phyloP scores from a whole-genome alignment of 2,113 vertebrate species.

The Danio rerio region DNA sequence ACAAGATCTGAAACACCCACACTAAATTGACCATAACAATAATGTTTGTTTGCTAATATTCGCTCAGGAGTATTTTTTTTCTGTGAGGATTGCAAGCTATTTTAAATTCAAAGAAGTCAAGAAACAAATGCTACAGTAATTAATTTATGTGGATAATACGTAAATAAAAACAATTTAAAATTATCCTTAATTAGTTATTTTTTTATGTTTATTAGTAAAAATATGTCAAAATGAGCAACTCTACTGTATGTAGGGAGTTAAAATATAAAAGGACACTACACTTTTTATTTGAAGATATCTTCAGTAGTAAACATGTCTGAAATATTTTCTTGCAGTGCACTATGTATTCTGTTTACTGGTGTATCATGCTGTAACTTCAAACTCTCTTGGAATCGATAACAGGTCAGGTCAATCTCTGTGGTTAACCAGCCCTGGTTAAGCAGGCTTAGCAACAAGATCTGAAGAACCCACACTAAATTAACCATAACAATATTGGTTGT shows the following conservation, averaged over 20 bases:
- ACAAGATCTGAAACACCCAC: not conserved
- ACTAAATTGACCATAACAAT: constrained; percentile 22
- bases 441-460: not conserved
- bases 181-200: no score
- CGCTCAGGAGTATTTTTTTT: no score
- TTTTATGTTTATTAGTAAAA: not conserved
- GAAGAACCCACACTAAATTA: constrained; percentile 4
- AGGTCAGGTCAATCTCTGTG: not conserved
- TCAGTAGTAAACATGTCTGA: not conserved
- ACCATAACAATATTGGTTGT: not conserved
- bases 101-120: no score
- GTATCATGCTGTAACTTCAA: not conserved
- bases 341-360: not conserved
- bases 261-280: no score
- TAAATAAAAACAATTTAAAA: no score
- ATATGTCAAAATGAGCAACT: not conserved
- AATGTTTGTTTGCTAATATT: not conserved
- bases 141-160: no score
- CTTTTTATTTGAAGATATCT: not conserved
- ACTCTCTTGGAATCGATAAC: not conserved
- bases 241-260: not conserved
- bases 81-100: no score
- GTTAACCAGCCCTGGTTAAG: not conserved
- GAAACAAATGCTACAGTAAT: no score
- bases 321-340: not conserved